Conservation (phyloP, 2,888 invertebrate genomes). For the Oscheius sp. region DNA sequence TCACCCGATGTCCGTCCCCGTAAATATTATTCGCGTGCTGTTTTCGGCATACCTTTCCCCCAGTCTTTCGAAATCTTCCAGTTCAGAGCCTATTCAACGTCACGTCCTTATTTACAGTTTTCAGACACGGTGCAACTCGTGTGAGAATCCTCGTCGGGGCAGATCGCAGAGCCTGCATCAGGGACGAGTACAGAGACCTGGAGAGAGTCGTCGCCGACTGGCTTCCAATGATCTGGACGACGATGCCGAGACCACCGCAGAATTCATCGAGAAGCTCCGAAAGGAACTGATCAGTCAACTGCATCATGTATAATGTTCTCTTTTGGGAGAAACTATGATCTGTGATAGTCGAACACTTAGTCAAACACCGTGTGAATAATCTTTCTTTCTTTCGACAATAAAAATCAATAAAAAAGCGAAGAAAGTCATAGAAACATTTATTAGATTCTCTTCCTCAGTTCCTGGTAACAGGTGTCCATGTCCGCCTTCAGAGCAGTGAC, state of each 20-base stretch:
- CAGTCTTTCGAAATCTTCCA: background rate
- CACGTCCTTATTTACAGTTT: slow-evolving; percentile 21
- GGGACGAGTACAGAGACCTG: slow-evolving; percentile 3
- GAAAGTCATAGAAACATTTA: background rate
- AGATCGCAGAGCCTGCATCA: slow-evolving; percentile 27
- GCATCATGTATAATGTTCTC: slow-evolving; percentile 5
- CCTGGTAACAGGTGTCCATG: slow-evolving; percentile 36
- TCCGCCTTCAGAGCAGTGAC: slow-evolving; percentile 41
- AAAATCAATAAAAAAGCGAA: background rate
- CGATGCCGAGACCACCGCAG: slow-evolving; percentile 31
- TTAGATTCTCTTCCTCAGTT: background rate
- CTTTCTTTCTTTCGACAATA: no score
- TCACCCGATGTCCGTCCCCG: background rate
- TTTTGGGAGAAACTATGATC: no score
- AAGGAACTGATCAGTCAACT: slow-evolving; percentile 31
- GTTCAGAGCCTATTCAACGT: background rate
- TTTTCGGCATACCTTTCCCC: background rate
- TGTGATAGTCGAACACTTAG: no score
- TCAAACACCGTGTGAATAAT: no score
- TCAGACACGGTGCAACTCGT: slow-evolving; percentile 33
- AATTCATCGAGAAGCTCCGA: slow-evolving; percentile 33
- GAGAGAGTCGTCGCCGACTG: slow-evolving; percentile 16
- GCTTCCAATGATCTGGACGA: slow-evolving; percentile 12
- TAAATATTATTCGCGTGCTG: slow-evolving; percentile 1
- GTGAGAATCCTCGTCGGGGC: slow-evolving; percentile 31